Evolutionary conservation across 2,888 invertebrate genomes (phyloP).

Genomic region (Netelia melanura): DNA sequence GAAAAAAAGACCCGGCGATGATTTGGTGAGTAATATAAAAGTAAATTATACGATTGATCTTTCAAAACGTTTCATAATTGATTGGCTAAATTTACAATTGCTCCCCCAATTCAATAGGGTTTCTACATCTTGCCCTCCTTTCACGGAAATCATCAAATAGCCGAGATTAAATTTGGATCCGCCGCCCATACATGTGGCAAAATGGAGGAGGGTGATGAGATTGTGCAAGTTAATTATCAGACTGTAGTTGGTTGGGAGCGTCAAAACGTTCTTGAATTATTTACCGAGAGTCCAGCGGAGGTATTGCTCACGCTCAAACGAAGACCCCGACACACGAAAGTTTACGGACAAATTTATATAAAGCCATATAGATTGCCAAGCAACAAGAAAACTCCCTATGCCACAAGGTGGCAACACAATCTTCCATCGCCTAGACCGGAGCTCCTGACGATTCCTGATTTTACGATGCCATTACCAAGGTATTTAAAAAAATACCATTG

Average conservation of each 20-base stretch:
- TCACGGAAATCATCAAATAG: conserved; percentile 92
- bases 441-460: conserved; percentile 87
- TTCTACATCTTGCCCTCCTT: conserved; percentile 95
- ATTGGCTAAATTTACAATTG: not conserved
- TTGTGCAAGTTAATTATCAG: conserved; percentile 92
- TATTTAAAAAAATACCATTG: conserved; percentile 72
- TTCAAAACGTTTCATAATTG: not conserved
- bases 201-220: conserved; percentile 98
- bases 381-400: conserved; percentile 89
- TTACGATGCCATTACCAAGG: conserved; percentile 87
- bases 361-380: conserved; percentile 91
- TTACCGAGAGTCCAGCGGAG: conserved; percentile 92
- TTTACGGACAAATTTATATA: conserved; percentile 91
- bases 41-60: not conserved
- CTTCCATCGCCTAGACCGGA: conserved; percentile 89
- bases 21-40: conserved; percentile 86
- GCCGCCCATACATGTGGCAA: conserved; percentile 96
- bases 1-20: conserved; percentile 93
- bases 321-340: conserved; percentile 92
- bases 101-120: conserved; percentile 86
- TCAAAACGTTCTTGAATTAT: conserved; percentile 90
- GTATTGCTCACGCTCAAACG: conserved; percentile 93
- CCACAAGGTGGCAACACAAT: conserved; percentile 89
- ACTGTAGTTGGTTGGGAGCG: conserved; percentile 93
- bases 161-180: conserved; percentile 95